Conservation (phyloP, 2,113 vertebrate genomes). For the Zosterops hypoxanthus region DNA sequence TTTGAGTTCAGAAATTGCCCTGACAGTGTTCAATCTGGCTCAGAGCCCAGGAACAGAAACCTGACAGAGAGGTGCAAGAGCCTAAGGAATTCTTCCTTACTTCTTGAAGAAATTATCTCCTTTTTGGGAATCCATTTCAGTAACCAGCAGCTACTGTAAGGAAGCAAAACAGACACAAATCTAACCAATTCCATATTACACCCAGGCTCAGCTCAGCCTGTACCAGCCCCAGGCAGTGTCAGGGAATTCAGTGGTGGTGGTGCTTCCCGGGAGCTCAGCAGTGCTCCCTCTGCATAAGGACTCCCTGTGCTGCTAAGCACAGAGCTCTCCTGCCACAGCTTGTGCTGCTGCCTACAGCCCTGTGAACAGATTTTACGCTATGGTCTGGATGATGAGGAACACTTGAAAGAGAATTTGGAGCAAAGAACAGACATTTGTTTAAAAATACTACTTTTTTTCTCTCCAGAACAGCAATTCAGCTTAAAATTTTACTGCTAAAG, state of each 20-base stretch:
- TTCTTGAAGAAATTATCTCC: not conserved
- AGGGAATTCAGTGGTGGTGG: not conserved
- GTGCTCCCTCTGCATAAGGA: not conserved
- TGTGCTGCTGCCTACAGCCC: not conserved
- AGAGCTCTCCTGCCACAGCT: not conserved
- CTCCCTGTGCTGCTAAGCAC: not conserved
- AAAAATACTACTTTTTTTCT: not conserved
- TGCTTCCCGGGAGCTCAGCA: not conserved
- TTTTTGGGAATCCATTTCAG: not conserved
- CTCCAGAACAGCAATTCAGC: not conserved
- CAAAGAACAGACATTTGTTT: not conserved
- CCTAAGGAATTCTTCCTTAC: not conserved
- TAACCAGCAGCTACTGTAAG: not conserved
- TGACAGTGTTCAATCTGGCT: not conserved
- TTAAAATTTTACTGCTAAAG: not conserved
- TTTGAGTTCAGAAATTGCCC: not conserved
- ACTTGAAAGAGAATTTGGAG: not conserved
- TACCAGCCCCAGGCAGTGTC: not conserved
- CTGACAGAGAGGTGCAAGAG: not conserved
- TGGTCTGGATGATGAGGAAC: not conserved
- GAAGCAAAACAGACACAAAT: not conserved
- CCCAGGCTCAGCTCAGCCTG: not conserved
- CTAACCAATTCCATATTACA: not conserved
- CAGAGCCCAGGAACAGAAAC: not conserved
- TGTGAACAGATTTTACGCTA: fast-evolving